These are phyloP conservation scores for Orchestia grillus DNA, from an alignment of 1,140 invertebrate species.

Conservation along the genomic window DNA sequence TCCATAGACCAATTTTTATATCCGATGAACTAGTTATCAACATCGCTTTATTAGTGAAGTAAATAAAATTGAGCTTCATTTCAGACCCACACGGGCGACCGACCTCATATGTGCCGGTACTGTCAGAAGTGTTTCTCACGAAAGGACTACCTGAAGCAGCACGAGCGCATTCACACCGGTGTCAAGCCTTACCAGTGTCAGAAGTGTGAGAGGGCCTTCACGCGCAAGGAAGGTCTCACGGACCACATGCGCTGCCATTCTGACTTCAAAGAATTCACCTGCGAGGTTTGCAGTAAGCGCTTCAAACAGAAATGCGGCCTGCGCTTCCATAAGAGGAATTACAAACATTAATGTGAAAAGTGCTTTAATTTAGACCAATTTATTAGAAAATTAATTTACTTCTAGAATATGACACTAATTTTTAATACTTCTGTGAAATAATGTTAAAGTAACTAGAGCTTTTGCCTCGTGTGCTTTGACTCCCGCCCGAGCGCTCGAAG, in stretches of 20 bases:
- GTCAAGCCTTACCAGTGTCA: conserved; percentile 67
- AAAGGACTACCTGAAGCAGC: conserved; percentile 69
- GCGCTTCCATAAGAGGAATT: conserved; percentile 67
- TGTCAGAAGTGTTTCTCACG: conserved; percentile 67
- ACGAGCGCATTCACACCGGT: conserved; percentile 67
- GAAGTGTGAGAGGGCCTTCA: conserved; percentile 66
- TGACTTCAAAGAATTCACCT: conserved; percentile 67
- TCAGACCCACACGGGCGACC: conserved; percentile 75
- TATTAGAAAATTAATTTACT: background rate
- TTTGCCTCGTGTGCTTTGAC: background rate
- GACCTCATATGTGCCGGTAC: conserved; percentile 68
- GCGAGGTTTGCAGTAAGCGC: conserved; percentile 66
- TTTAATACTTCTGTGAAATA: background rate
- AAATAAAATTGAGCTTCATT: background rate
- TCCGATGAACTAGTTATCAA: background rate
- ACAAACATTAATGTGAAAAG: conserved; percentile 61
- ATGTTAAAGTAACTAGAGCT: background rate
- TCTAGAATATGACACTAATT: background rate
- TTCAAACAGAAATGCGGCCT: conserved; percentile 68
- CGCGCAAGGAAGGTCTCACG: conserved; percentile 67
- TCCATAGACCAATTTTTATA: background rate
- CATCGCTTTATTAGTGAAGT: background rate
- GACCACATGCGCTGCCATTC: conserved; percentile 68
- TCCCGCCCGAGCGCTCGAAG: background rate
- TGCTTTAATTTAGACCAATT: background rate